Evolutionary conservation across 2,797 vertebrate species (phyloP).

Genomic region (Acanthurus leucopareius): DNA sequence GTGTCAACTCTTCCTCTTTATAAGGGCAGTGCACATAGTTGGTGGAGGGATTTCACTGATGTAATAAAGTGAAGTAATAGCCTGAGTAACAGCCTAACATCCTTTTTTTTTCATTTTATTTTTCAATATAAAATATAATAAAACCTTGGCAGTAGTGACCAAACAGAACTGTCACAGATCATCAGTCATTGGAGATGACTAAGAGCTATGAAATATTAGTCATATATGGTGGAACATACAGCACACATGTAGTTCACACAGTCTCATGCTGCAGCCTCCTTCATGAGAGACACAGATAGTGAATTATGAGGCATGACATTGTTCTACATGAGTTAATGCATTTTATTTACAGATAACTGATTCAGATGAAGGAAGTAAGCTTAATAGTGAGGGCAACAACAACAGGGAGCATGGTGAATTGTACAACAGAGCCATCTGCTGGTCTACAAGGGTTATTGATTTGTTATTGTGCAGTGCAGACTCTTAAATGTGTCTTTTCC

Average conservation of each 20-base stretch:
- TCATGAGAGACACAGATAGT: background rate
- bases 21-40: background rate
- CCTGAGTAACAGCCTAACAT: constrained; percentile 8
- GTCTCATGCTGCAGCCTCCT: background rate
- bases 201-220: background rate
- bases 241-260: background rate
- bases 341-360: constrained; percentile 40
- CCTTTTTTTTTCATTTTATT: too few species aligned
- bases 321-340: constrained; percentile 36
- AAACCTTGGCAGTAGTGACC: background rate
- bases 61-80: constrained; percentile 27
- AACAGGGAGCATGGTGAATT: background rate
- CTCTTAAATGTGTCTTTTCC: background rate
- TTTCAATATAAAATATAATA: too few species aligned
- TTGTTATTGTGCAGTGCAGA: background rate
- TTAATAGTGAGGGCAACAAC: background rate
- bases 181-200: background rate
- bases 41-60: constrained; percentile 1
- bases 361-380: constrained; percentile 19
- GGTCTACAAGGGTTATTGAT: constrained; percentile 14
- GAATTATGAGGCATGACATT: constrained; percentile 26
- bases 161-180: constrained; percentile 3
- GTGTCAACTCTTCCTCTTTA: constrained; percentile 53
- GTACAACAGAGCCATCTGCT: constrained; percentile 73
- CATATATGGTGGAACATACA: background rate